A percentile compares a stretch with the other conserved stretches of the same genome.
Conservation (phyloP, 1,140 invertebrate genomes). For the Cyrtorhinus lividipennis region DNA sequence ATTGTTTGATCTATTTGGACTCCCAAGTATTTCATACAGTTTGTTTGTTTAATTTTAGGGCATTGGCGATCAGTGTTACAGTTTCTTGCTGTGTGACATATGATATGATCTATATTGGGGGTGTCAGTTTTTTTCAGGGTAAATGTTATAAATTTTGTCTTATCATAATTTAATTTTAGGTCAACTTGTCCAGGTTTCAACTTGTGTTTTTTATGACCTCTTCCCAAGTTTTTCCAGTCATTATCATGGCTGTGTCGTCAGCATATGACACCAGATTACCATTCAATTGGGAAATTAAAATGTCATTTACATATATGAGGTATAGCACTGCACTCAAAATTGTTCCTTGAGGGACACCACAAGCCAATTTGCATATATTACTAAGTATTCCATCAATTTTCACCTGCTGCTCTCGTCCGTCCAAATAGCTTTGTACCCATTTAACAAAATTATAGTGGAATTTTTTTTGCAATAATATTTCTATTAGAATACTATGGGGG, state of each 20-base stretch:
- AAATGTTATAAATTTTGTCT: too few relatives aligned
- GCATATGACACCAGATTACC: not conserved
- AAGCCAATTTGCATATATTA: not conserved
- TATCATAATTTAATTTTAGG: not conserved
- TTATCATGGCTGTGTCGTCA: not conserved
- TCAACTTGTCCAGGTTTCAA: not conserved
- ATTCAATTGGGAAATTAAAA: not conserved
- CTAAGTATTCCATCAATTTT: not conserved
- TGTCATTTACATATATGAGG: not conserved
- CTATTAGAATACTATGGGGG: not conserved
- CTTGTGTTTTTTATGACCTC: not conserved
- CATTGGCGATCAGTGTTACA: too few relatives aligned
- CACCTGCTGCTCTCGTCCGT: not conserved
- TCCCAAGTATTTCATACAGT: too few relatives aligned
- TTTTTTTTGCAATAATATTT: too few relatives aligned
- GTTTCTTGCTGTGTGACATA: too few relatives aligned
- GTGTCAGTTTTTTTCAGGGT: too few relatives aligned
- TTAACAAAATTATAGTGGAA: too few relatives aligned
- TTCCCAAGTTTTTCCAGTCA: not conserved
- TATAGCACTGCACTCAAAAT: not conserved
- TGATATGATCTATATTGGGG: too few relatives aligned
- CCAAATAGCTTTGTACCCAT: not conserved
- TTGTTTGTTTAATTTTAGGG: too few relatives aligned
- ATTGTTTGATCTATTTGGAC: too few relatives aligned
- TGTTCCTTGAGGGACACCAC: not conserved